These are phyloP conservation scores for Macquaria ambigua DNA, from an alignment of 2,113 vertebrate species.

Conservation along the genomic window DNA sequence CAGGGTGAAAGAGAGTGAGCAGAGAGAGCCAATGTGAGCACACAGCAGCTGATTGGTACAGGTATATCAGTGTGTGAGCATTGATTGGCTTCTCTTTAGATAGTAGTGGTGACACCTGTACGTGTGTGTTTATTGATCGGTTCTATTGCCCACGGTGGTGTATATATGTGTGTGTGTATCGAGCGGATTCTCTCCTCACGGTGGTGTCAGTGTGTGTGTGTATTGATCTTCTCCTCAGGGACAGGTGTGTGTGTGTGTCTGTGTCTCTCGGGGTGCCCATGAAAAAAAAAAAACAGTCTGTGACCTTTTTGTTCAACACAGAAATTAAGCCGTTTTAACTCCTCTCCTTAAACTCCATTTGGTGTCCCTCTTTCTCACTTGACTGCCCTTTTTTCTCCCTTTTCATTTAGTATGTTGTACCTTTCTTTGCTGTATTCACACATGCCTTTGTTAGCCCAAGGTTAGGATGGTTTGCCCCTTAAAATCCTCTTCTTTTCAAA, in stretches of 20 bases:
- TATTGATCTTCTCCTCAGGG: conserved; percentile 72
- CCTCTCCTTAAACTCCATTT: conserved; percentile 40
- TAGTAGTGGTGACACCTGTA: conserved; percentile 75
- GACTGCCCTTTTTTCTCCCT: conserved; percentile 54
- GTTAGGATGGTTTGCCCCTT: conserved; percentile 54
- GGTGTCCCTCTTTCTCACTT: conserved; percentile 50
- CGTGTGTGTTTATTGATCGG: conserved; percentile 76
- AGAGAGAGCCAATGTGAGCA: conserved; percentile 39
- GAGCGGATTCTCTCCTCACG: conserved; percentile 56
- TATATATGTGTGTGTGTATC: conserved; percentile 55
- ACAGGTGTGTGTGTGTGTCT: conserved; percentile 14
- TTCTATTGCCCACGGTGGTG: conserved; percentile 27
- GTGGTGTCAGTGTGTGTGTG: conserved; percentile 55
- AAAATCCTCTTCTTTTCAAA: conserved; percentile 59
- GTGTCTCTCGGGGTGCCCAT: conserved; percentile 5
- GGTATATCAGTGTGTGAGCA: conserved; percentile 69
- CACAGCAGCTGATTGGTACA: conserved; percentile 73
- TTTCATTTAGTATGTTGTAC: conserved; percentile 53
- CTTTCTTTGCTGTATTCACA: conserved; percentile 49
- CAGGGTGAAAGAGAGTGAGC: conserved; percentile 11
- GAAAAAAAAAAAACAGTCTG: conserved; percentile 30
- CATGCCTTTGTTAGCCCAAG: conserved; percentile 64
- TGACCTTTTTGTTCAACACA: conserved; percentile 63
- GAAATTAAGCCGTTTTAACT: conserved; percentile 68
- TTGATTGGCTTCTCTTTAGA: conserved; percentile 75